phyloP scores from a whole-genome alignment of 2,113 vertebrate genomes.

The Plotosus lineatus region DNA sequence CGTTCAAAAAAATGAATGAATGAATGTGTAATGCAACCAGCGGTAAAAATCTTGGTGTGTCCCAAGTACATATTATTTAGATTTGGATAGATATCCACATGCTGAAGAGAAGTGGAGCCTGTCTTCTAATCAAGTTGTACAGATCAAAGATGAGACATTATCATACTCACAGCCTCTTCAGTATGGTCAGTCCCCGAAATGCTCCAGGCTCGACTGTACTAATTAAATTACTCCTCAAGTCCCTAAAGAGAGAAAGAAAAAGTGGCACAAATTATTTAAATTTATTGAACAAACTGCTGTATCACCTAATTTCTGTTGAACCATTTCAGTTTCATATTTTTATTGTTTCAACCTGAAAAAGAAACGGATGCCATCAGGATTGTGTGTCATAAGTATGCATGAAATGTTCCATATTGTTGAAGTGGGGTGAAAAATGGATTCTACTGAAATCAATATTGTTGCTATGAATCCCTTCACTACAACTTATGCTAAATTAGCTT shows the following conservation, averaged over 20 bases:
- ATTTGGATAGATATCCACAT: not conserved
- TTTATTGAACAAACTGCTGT: not conserved
- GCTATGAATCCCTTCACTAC: not conserved
- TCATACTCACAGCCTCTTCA: slow-evolving; percentile 82
- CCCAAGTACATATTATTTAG: not conserved
- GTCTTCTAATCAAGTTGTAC: not conserved
- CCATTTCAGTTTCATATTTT: slow-evolving; percentile 1
- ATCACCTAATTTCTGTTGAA: not conserved
- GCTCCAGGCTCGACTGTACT: slow-evolving; percentile 82
- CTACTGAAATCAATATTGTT: not conserved
- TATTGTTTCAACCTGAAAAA: not conserved
- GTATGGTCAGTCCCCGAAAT: slow-evolving; percentile 79
- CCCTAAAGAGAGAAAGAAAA: slow-evolving; percentile 65
- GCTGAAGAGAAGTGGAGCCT: not conserved
- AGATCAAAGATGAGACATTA: not conserved
- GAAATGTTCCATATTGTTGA: not conserved
- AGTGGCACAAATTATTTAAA: not conserved
- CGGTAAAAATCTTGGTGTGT: not conserved
- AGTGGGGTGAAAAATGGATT: not conserved
- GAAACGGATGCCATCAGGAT: not conserved
- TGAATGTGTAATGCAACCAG: not conserved
- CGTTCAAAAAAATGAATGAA: too few relatives aligned
- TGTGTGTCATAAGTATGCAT: not conserved
- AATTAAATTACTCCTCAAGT: slow-evolving; percentile 87
- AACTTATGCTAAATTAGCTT: not conserved